Evolutionary conservation across 2,797 vertebrate genomes (phyloP).

Genomic region (Pampus argenteus): DNA sequence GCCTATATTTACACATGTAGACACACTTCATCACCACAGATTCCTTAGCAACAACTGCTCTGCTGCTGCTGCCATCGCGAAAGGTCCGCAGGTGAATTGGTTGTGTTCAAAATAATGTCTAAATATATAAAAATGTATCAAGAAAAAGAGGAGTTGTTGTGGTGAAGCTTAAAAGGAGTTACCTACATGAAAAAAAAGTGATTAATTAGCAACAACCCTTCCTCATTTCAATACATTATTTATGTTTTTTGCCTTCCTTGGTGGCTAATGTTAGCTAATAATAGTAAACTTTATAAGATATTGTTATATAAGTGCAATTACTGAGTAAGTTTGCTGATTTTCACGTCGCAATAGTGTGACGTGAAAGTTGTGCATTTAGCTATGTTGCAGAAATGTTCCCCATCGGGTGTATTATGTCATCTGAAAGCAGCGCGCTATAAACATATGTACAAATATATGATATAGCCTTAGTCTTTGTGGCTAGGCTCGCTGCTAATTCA

Average conservation of each 20-base stretch:
- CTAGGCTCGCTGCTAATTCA: too few relatives aligned
- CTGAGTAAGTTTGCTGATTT: too few relatives aligned
- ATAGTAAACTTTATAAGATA: too few relatives aligned
- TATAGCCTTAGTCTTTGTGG: not conserved
- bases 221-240: too few relatives aligned
- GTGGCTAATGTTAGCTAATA: too few relatives aligned
- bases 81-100: slow-evolving; percentile 15
- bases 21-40: slow-evolving; percentile 50
- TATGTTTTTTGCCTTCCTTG: too few relatives aligned
- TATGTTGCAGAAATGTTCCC: not conserved
- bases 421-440: not conserved
- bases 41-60: slow-evolving; percentile 51
- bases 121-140: slow-evolving; percentile 10
- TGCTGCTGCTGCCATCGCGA: slow-evolving; percentile 11
- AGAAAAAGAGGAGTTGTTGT: not conserved
- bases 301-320: too few relatives aligned
- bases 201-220: too few relatives aligned
- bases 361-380: not conserved
- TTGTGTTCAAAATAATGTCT: slow-evolving; percentile 25
- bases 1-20: slow-evolving; percentile 50
- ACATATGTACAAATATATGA: slow-evolving; percentile 13
- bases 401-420: slow-evolving; percentile 7
- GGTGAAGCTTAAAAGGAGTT: not conserved
- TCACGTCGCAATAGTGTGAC: not conserved
- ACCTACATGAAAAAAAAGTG: too few relatives aligned